Percentiles rank a stretch among this genome's conserved stretches.
Evolutionary conservation across 1,140 invertebrate genomes (phyloP).

Genomic region (Macrosteles quadrilineatus): DNA sequence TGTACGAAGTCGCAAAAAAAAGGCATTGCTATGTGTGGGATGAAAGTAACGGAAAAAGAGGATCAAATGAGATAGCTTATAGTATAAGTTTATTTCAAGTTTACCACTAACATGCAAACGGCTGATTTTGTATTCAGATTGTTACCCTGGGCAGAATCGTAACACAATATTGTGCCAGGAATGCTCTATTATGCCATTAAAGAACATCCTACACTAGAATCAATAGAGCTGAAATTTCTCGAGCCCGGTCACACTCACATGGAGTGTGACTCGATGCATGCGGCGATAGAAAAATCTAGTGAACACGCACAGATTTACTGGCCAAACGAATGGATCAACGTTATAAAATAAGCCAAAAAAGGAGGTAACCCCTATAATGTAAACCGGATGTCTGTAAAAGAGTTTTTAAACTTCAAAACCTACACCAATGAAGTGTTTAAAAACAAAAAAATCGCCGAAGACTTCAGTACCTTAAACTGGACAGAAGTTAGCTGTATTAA

Average conservation of each 20-base stretch:
- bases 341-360: not conserved
- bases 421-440: too few relatives aligned
- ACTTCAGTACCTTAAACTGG: too few relatives aligned
- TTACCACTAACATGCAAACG: not conserved
- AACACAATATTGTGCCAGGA: too few relatives aligned
- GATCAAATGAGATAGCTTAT: not conserved
- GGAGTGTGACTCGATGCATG: constrained; percentile 40
- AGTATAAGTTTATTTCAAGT: not conserved
- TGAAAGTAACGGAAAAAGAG: not conserved
- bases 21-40: not conserved
- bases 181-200: too few relatives aligned
- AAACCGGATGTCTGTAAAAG: too few relatives aligned
- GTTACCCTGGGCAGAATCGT: not conserved
- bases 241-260: constrained; percentile 39
- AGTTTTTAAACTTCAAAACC: too few relatives aligned
- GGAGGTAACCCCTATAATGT: too few relatives aligned
- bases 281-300: constrained; percentile 35
- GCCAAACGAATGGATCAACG: not conserved
- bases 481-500: too few relatives aligned
- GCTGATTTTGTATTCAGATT: not conserved
- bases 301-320: not conserved
- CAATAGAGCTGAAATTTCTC: constrained; percentile 33
- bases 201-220: not conserved
- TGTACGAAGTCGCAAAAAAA: not conserved
- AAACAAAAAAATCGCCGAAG: too few relatives aligned